phyloP scores from a whole-genome alignment of 2,113 vertebrate species.

The Todiramphus chloris region DNA sequence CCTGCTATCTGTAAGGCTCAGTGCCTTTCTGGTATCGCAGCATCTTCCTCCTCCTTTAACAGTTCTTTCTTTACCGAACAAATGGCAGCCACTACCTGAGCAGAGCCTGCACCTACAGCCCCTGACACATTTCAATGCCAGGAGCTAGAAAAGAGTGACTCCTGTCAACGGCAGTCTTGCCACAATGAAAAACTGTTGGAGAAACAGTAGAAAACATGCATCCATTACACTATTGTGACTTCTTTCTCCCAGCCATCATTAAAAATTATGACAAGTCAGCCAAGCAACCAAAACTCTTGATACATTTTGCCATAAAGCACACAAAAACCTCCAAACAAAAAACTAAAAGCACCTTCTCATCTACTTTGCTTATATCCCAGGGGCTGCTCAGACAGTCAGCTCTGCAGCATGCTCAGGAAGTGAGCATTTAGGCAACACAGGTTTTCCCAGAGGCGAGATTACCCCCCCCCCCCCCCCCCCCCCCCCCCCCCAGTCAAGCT shows the following conservation, averaged over 20 bases:
- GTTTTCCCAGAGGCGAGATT: conserved; percentile 36
- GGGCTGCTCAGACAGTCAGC: neutral
- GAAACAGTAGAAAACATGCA: neutral
- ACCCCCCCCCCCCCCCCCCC: too few relatives aligned
- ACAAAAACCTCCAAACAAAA: neutral
- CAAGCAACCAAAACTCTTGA: neutral
- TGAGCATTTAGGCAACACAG: conserved; percentile 16
- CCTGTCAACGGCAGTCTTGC: neutral
- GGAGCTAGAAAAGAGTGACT: neutral
- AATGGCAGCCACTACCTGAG: neutral
- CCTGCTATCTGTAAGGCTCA: neutral
- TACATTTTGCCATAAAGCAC: neutral
- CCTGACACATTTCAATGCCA: neutral
- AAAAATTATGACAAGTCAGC: conserved; percentile 4
- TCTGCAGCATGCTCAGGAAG: conserved; percentile 23
- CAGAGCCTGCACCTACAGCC: neutral
- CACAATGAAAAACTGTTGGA: neutral
- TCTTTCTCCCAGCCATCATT: neutral
- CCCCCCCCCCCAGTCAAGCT: neutral
- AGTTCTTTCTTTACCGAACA: neutral
- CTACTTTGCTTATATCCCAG: neutral
- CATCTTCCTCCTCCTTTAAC: neutral
- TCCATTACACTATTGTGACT: neutral
- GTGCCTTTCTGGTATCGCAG: neutral
- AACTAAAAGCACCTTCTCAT: conserved; percentile 41